Percentiles rank a stretch among this genome's conserved stretches.
Evolutionary conservation across 2,797 vertebrate species (phyloP).

Genomic region (Parauchenoglanis ngamensis): DNA sequence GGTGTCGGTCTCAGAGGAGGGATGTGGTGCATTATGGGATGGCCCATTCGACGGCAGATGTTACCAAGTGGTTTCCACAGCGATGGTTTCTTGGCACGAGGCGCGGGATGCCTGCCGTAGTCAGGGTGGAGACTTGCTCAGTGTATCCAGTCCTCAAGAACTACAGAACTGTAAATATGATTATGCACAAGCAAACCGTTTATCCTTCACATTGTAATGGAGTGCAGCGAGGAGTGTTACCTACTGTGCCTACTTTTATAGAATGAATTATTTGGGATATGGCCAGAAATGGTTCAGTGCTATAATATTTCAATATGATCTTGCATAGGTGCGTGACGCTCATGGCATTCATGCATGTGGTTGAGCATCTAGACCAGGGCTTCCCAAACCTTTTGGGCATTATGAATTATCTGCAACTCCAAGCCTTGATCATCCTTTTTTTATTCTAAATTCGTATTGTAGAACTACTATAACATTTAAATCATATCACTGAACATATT

Average conservation of each 20-base stretch:
- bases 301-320: background rate
- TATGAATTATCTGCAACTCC: background rate
- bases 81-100: constrained; percentile 86
- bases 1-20: constrained; percentile 74
- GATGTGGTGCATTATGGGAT: constrained; percentile 81
- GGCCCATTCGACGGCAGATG: constrained; percentile 75
- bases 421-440: background rate
- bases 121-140: constrained; percentile 90
- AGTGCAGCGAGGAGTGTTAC: background rate
- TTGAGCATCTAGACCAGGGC: background rate
- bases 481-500: background rate
- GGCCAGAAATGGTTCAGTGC: background rate
- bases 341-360: background rate
- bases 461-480: background rate
- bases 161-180: constrained; percentile 71
- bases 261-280: background rate
- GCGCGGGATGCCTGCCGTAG: constrained; percentile 88
- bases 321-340: background rate
- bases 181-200: background rate
- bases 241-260: background rate
- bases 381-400: background rate
- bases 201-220: background rate
- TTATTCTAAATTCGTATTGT: background rate
- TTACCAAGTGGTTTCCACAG: constrained; percentile 85
- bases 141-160: constrained; percentile 74